A percentile compares a stretch with the other conserved stretches of the same genome.
Conservation (phyloP, 2,888 invertebrate genomes). For the Microctonus hyperodae region DNA sequence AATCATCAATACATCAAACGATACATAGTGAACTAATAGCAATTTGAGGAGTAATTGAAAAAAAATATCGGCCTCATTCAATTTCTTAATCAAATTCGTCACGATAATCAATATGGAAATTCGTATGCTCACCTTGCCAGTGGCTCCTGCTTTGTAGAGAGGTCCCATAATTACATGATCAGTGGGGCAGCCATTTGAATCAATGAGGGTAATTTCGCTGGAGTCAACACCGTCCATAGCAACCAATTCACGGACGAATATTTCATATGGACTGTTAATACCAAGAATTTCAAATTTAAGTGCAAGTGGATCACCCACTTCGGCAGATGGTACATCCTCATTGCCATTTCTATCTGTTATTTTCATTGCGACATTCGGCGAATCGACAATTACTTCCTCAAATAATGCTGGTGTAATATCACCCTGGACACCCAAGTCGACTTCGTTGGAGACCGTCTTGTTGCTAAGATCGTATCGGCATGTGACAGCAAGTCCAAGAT, state of each 20-base stretch:
- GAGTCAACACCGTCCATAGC: conserved; percentile 94
- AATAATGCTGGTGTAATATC: conserved; percentile 86
- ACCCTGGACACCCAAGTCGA: conserved; percentile 87
- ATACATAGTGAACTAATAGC: neutral
- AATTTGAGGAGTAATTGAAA: neutral
- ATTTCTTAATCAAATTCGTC: neutral
- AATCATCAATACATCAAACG: conserved; percentile 8
- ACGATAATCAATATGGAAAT: neutral
- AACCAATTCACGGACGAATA: conserved; percentile 92
- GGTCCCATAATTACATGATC: conserved; percentile 95
- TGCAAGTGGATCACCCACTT: conserved; percentile 91
- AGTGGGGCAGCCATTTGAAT: conserved; percentile 90
- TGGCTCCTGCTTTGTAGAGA: conserved; percentile 80
- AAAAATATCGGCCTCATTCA: neutral
- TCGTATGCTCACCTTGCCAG: conserved; percentile 74
- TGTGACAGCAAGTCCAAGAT: conserved; percentile 90
- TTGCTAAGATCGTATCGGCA: conserved; percentile 95
- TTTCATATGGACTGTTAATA: conserved; percentile 92
- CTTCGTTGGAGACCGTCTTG: conserved; percentile 92
- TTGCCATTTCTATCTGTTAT: conserved; percentile 85
- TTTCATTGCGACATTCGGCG: conserved; percentile 94
- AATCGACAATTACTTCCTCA: conserved; percentile 92
- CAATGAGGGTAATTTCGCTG: conserved; percentile 90
- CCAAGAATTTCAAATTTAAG: conserved; percentile 92
- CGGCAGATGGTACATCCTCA: conserved; percentile 85